These are phyloP conservation scores for Irena cyanogastra DNA, from an alignment of 2,113 vertebrate species.

Conservation along the genomic window DNA sequence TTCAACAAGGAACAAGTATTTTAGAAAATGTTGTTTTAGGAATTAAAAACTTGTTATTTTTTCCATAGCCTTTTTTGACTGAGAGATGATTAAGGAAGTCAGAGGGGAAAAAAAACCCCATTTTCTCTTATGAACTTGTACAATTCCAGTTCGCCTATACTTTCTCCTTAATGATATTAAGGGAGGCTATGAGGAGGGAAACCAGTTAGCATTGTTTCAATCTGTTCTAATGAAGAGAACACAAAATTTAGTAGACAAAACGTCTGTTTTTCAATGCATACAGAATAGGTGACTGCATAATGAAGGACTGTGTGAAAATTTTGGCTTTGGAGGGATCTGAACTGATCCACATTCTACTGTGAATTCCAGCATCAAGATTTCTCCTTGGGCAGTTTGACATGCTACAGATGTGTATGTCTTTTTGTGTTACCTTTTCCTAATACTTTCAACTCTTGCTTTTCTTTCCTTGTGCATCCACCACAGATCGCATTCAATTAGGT, in stretches of 20 bases:
- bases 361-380: not conserved
- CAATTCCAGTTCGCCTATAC: not conserved
- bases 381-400: not conserved
- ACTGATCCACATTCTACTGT: not conserved
- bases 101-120: not conserved
- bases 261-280: not conserved
- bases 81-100: not conserved
- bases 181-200: not conserved
- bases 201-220: not conserved
- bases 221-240: not conserved
- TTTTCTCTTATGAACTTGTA: not conserved
- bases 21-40: not conserved
- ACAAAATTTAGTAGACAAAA: not conserved
- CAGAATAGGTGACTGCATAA: not conserved
- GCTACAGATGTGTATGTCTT: not conserved
- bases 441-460: conserved; percentile 56
- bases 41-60: not conserved
- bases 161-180: not conserved
- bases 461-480: conserved; percentile 67
- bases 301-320: not conserved
- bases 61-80: not conserved
- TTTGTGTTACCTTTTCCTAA: not conserved
- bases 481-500: conserved; percentile 92
- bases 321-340: not conserved
- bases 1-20: not conserved